These are phyloP conservation scores for Gymnarchus niloticus DNA, from an alignment of 2,113 vertebrate genomes.

Conservation along the genomic window DNA sequence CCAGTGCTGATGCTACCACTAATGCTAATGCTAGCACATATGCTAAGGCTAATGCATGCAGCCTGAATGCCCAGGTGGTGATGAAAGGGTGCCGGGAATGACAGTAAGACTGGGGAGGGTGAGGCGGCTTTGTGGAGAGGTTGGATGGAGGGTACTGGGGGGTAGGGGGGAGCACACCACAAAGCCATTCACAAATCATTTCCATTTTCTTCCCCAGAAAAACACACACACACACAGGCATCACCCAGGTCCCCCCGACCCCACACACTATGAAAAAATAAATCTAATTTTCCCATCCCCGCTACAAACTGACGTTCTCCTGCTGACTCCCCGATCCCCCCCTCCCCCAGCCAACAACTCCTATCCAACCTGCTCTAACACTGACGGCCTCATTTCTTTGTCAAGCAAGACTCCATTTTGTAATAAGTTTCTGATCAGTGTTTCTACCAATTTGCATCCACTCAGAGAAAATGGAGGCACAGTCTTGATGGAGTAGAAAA, in stretches of 20 bases:
- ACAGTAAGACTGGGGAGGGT: not conserved
- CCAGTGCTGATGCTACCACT: not conserved
- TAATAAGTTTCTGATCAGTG: constrained; percentile 70
- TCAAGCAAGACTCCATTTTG: constrained; percentile 64
- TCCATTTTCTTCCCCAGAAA: constrained; percentile 50
- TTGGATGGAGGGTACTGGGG: not conserved
- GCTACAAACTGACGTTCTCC: constrained; percentile 50
- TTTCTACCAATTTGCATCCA: constrained; percentile 65
- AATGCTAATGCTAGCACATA: not conserved
- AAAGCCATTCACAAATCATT: constrained; percentile 53
- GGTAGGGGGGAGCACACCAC: constrained; percentile 40
- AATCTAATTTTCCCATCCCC: constrained; percentile 68
- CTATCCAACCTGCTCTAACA: constrained; percentile 49
- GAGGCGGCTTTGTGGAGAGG: not conserved
- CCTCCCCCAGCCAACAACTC: constrained; percentile 44
- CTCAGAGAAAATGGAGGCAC: constrained; percentile 62
- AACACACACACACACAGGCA: constrained; percentile 51
- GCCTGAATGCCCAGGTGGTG: not conserved
- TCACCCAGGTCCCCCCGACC: constrained; percentile 41
- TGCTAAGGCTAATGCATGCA: not conserved
- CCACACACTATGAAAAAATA: constrained; percentile 54
- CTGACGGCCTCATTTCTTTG: constrained; percentile 58
- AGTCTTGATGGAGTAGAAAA: constrained; percentile 48
- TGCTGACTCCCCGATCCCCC: constrained; percentile 50
- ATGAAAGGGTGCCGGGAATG: not conserved